These are phyloP conservation scores for Zelostemma sp. DNA, from an alignment of 1,140 invertebrate species.

Conservation along the genomic window DNA sequence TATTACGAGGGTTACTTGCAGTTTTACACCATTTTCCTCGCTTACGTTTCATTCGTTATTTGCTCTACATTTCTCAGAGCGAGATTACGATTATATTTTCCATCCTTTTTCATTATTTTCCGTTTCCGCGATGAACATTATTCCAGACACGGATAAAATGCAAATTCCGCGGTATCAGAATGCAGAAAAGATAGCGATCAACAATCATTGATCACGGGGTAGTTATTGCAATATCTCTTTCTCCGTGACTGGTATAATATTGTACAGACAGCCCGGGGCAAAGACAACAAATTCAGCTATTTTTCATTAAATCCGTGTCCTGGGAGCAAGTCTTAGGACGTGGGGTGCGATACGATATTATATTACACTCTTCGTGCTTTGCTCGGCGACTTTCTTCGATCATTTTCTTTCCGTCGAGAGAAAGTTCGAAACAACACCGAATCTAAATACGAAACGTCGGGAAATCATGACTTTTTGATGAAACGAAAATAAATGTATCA, in stretches of 20 bases:
- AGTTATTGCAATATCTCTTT: slow-evolving; percentile 13
- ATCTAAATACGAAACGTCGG: background rate
- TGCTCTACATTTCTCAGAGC: too few relatives aligned
- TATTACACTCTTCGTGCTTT: slow-evolving; percentile 53
- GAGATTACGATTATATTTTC: too few relatives aligned
- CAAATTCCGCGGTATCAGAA: too few relatives aligned
- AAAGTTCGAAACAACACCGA: background rate
- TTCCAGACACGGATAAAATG: too few relatives aligned
- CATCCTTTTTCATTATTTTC: too few relatives aligned
- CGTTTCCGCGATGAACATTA: too few relatives aligned
- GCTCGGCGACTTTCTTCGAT: slow-evolving; percentile 1
- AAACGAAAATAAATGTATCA: too few relatives aligned
- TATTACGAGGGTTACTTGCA: slow-evolving; percentile 23
- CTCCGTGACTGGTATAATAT: slow-evolving; percentile 19
- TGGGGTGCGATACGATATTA: slow-evolving; percentile 57
- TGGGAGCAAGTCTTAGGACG: slow-evolving; percentile 33
- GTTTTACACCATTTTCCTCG: background rate
- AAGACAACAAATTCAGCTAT: slow-evolving; percentile 62
- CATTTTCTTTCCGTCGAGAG: slow-evolving; percentile 1
- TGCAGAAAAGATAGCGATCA: slow-evolving; percentile 2
- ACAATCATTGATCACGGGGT: slow-evolving; percentile 14
- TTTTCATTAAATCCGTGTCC: slow-evolving; percentile 63
- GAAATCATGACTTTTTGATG: background rate
- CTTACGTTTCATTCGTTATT: background rate
- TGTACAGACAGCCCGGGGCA: slow-evolving; percentile 12